These are phyloP conservation scores for Rallus crepitans DNA, from an alignment of 2,797 vertebrate species.

Conservation along the genomic window DNA sequence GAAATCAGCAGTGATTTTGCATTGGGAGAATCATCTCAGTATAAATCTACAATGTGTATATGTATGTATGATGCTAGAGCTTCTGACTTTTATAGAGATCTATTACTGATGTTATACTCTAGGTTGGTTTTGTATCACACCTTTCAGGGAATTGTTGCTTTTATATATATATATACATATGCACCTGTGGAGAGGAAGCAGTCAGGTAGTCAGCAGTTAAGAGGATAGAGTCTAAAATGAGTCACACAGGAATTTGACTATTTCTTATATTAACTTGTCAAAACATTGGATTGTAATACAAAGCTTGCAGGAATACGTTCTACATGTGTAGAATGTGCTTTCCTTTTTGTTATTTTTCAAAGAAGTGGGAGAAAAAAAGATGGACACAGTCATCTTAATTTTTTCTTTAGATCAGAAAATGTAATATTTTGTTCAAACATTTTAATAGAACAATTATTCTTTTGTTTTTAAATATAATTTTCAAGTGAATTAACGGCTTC, in stretches of 20 bases:
- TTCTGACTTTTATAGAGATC: not conserved
- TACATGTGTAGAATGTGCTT: slow-evolving; percentile 24
- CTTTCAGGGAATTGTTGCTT: not conserved
- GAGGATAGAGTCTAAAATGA: slow-evolving; percentile 52
- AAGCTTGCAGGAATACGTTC: slow-evolving; percentile 8
- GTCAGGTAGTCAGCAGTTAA: not conserved
- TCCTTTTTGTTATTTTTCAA: slow-evolving; percentile 46
- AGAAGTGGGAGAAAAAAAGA: slow-evolving; percentile 15
- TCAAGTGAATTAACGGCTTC: slow-evolving; percentile 9
- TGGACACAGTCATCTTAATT: slow-evolving; percentile 26
- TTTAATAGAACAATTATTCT: slow-evolving; percentile 42
- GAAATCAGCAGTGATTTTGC: not conserved
- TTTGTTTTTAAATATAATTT: slow-evolving; percentile 46
- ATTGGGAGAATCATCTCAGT: not conserved
- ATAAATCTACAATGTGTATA: not conserved
- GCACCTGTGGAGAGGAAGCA: not conserved
- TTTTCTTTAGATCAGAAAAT: slow-evolving; percentile 48
- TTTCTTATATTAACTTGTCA: slow-evolving; percentile 47
- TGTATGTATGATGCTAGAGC: not conserved
- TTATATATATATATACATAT: not conserved
- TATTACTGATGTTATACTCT: not conserved
- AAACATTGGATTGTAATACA: slow-evolving; percentile 10
- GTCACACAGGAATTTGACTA: slow-evolving; percentile 43
- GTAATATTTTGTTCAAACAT: slow-evolving; percentile 38
- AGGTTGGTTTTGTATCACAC: not conserved